A percentile compares a stretch with the other conserved stretches of the same genome.
Evolutionary conservation across 2,113 vertebrate genomes (phyloP).

Genomic region (Solea solea): DNA sequence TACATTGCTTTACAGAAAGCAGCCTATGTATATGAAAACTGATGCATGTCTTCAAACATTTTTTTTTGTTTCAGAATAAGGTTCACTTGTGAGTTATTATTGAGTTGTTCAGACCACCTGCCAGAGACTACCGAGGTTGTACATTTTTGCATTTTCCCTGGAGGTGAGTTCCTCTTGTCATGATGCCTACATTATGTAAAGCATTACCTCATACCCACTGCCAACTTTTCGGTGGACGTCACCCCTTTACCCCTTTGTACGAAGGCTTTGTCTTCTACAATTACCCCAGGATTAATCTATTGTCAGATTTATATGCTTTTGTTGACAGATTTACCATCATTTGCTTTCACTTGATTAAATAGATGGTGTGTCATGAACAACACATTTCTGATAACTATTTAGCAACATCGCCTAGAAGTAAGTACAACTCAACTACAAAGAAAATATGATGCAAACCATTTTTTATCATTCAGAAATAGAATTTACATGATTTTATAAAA

Average conservation of each 20-base stretch:
- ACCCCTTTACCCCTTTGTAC: constrained; percentile 37
- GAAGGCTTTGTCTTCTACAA: constrained; percentile 54
- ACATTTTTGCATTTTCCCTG: constrained; percentile 67
- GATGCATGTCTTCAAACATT: no score
- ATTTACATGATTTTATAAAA: constrained; percentile 31
- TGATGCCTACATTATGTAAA: constrained; percentile 71
- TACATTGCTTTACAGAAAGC: constrained; percentile 3
- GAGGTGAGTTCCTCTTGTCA: constrained; percentile 51
- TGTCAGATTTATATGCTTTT: constrained; percentile 55
- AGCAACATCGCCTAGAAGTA: background rate
- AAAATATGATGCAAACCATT: constrained; percentile 15
- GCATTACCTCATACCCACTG: constrained; percentile 62
- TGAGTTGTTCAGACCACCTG: constrained; percentile 37
- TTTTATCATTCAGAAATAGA: constrained; percentile 1
- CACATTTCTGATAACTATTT: background rate
- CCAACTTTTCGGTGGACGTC: constrained; percentile 45
- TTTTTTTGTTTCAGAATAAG: no score
- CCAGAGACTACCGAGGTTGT: constrained; percentile 23
- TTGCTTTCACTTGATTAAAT: constrained; percentile 51
- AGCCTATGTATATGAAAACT: no score
- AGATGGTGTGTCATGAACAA: background rate
- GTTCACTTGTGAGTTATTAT: background rate
- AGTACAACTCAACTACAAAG: background rate
- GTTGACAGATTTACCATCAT: constrained; percentile 33
- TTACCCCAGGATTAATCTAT: constrained; percentile 50